A percentile compares a stretch with the other conserved stretches of the same genome.
phyloP scores from a whole-genome alignment of 2,113 vertebrate genomes.

The Hemicordylus capensis region DNA sequence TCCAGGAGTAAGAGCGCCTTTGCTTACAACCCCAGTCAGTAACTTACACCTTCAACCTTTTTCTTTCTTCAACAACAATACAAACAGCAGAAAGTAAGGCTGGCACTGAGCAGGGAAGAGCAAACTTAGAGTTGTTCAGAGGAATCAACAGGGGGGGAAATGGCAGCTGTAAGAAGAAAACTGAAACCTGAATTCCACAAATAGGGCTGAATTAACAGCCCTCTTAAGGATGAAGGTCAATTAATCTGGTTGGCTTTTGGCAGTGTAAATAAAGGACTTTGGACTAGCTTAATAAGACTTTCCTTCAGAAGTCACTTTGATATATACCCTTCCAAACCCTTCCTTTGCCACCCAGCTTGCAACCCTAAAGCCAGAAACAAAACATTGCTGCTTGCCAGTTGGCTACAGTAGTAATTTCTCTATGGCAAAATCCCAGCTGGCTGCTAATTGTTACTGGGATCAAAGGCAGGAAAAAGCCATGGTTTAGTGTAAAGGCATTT shows the following conservation, averaged over 20 bases:
- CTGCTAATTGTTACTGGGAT: constrained; percentile 62
- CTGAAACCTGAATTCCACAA: background rate
- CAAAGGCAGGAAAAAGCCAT: constrained; percentile 42
- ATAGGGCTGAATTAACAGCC: background rate
- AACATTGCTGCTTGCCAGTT: constrained; percentile 31
- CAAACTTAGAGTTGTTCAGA: background rate
- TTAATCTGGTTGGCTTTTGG: background rate
- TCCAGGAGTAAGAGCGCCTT: too few relatives aligned
- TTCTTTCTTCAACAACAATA: background rate
- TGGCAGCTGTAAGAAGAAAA: background rate
- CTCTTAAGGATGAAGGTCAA: background rate
- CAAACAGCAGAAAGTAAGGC: background rate
- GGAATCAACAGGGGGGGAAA: background rate
- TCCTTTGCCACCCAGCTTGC: constrained; percentile 47
- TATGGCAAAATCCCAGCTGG: constrained; percentile 42
- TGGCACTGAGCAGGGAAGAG: background rate
- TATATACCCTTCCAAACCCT: background rate
- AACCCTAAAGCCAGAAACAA: constrained; percentile 49
- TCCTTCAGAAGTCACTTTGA: constrained; percentile 13
- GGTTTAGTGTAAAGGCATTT: constrained; percentile 29
- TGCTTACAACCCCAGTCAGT: background rate
- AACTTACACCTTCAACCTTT: background rate
- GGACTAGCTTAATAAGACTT: background rate
- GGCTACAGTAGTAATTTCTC: constrained; percentile 23
- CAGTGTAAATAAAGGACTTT: background rate